Conservation (phyloP, 2,888 invertebrate species). For the Aromia moschata region DNA sequence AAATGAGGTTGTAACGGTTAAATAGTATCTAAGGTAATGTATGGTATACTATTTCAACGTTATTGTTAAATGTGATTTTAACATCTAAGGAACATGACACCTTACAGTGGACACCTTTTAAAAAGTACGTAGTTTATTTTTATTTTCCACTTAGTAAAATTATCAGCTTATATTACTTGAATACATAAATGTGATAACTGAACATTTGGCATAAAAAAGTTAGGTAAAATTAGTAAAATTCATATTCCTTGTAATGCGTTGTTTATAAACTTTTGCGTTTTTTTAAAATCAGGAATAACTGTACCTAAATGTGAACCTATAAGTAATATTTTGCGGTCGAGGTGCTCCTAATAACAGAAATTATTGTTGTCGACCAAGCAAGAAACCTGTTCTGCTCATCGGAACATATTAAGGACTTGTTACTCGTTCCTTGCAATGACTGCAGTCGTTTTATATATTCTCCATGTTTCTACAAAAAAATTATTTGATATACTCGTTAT, state of each 20-base stretch:
- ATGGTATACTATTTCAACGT: too few species aligned
- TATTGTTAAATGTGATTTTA: too few species aligned
- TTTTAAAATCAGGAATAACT: slow-evolving; percentile 6
- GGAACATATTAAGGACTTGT: slow-evolving; percentile 15
- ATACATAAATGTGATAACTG: background rate
- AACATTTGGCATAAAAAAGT: background rate
- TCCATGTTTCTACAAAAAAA: too few species aligned
- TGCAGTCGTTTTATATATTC: background rate
- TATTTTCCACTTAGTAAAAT: background rate
- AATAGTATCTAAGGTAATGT: too few species aligned
- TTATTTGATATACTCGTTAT: too few species aligned
- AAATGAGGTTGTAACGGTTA: too few species aligned
- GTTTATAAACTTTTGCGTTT: background rate
- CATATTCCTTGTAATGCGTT: background rate
- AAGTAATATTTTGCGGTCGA: slow-evolving; percentile 28
- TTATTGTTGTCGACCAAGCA: slow-evolving; percentile 26
- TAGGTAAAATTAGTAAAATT: background rate
- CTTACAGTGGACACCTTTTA: too few species aligned
- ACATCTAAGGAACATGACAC: too few species aligned
- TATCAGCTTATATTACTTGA: background rate
- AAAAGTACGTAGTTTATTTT: too few species aligned
- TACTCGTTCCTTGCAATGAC: slow-evolving; percentile 1
- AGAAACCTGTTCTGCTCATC: slow-evolving; percentile 19
- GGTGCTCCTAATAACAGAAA: slow-evolving; percentile 20
- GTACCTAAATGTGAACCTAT: slow-evolving; percentile 1